Evolutionary conservation across 2,797 vertebrate species (phyloP).

Genomic region (Smutsia temminckii): DNA sequence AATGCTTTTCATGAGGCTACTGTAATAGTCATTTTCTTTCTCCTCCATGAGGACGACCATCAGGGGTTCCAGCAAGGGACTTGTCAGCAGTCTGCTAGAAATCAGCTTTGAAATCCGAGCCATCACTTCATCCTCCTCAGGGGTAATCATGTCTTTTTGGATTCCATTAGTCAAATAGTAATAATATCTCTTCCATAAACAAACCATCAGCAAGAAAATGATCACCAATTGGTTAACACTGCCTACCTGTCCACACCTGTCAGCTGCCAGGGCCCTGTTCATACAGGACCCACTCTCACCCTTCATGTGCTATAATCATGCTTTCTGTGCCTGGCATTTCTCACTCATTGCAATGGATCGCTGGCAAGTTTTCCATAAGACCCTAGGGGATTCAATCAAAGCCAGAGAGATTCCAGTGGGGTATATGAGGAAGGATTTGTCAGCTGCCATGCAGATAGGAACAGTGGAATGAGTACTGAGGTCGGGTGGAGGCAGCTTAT

Average conservation of each 20-base stretch:
- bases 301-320: background rate
- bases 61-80: conserved; percentile 75
- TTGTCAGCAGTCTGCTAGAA: conserved; percentile 78
- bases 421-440: background rate
- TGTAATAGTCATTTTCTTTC: conserved; percentile 86
- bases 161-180: conserved; percentile 90
- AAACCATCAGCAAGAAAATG: conserved; percentile 19
- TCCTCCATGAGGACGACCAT: conserved; percentile 85
- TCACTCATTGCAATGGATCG: background rate
- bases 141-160: conserved; percentile 86
- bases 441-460: background rate
- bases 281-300: background rate
- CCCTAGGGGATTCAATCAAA: background rate
- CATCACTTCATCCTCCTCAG: conserved; percentile 86
- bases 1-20: conserved; percentile 89
- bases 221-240: background rate
- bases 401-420: background rate
- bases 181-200: conserved; percentile 88
- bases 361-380: background rate
- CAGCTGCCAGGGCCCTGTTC: background rate
- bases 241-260: background rate
- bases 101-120: conserved; percentile 85
- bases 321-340: background rate
- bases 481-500: background rate
- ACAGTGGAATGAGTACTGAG: background rate